Base-by-base conservation (phyloP, 2,888 invertebrate genomes). In the Ariolimax columbianus region DNA sequence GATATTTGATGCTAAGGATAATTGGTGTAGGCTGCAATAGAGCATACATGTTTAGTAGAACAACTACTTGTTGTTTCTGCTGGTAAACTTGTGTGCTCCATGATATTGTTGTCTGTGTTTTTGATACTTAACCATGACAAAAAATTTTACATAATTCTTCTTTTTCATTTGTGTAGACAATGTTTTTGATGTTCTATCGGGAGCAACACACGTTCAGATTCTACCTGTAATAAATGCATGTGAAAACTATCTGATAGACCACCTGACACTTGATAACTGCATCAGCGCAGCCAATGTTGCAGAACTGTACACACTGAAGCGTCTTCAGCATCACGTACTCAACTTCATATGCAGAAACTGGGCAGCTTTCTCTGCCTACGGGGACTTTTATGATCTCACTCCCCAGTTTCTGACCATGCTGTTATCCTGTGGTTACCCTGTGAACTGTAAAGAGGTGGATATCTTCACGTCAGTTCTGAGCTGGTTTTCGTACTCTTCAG, bases 221-320 rank as follows among this genome's bases (percentile, higher is more conserved):
- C 95, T 95, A 68, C 95, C 96, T 23, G 96, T 96, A 2, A 95
- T 96, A 6, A 95, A 95, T 87, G 96, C 96, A 0, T 96, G 96
- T 91, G 95, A 96, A 0, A 95, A 95, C 87, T 96, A 96, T 90
- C 93, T 96, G 40, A 95, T 96, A 93, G 95, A 95, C n/a, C 96
- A 96, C 91, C 95, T 96, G 14, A 96, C 96, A 91, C 94, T 96
- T 86, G 96, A 96, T 83, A 96, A 96, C 92, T 96, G 96, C 93
- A 95, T 96, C n/a, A 96, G 96, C 90, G 95, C 96, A 87, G 96
- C 96, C 0, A 96, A 95, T 40, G 95, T 96, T 89, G 96, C 96
- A 0, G 96, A 96, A 93, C 95, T 96, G 6, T 96, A 96, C 93
- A 95, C 96, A 0, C 94, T 96, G 83, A 93, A 95, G 82, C 95